Evolutionary conservation across 2,113 vertebrate species (phyloP).

Genomic region (Chamaetylas fuelleborni): DNA sequence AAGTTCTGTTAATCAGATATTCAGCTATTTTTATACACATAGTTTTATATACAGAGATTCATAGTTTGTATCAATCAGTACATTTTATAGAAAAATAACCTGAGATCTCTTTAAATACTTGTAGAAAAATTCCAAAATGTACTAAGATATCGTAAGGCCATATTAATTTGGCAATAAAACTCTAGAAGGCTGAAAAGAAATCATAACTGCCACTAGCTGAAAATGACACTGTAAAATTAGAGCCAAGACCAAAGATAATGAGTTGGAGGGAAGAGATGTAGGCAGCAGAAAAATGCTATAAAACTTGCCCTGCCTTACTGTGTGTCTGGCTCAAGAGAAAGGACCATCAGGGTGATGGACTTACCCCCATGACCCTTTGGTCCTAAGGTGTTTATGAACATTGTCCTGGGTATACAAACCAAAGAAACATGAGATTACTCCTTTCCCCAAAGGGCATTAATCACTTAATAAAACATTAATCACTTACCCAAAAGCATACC

Average conservation of each 20-base stretch:
- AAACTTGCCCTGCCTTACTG: background rate
- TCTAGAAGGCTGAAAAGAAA: background rate
- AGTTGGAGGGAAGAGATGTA: background rate
- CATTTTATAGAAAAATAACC: background rate
- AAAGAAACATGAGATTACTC: background rate
- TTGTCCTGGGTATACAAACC: background rate
- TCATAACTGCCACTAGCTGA: background rate
- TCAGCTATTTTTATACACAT: background rate
- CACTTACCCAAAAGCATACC: background rate
- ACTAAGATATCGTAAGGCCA: background rate
- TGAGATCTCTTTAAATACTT: background rate
- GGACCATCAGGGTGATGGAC: background rate
- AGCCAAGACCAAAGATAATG: background rate
- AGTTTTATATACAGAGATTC: background rate
- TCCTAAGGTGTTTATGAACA: background rate
- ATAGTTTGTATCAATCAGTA: background rate
- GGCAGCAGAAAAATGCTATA: background rate
- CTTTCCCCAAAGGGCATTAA: background rate
- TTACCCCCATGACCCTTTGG: background rate
- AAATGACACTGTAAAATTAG: background rate
- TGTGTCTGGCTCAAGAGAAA: background rate
- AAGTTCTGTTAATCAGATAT: background rate
- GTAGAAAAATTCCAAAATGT: background rate
- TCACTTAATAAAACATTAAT: background rate
- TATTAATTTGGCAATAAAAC: conserved; percentile 20